These are phyloP conservation scores for Cancer borealis DNA, from an alignment of 2,888 invertebrate species.

Conservation along the genomic window DNA sequence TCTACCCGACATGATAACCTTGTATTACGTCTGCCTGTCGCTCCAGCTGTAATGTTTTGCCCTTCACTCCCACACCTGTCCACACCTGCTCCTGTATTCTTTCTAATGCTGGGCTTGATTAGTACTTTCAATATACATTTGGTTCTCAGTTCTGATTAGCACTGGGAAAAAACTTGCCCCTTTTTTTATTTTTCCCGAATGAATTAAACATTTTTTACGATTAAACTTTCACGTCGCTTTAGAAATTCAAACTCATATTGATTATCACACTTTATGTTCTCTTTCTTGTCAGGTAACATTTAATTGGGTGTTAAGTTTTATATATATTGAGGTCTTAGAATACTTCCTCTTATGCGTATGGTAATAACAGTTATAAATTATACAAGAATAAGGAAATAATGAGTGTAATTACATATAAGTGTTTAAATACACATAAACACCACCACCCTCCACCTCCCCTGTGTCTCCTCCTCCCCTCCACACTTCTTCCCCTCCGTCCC, in stretches of 20 bases:
- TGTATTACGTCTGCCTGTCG: background rate
- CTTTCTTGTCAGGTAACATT: background rate
- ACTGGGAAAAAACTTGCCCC: background rate
- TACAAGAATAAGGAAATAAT: background rate
- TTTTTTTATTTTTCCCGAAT: background rate
- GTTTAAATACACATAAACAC: conserved; percentile 1
- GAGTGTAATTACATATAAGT: background rate
- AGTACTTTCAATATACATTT: background rate
- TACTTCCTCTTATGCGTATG: background rate
- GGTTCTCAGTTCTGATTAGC: background rate
- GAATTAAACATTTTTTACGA: background rate
- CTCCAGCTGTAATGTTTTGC: background rate
- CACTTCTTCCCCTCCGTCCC: background rate
- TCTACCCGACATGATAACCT: no score
- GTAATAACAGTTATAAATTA: background rate
- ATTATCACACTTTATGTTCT: no score
- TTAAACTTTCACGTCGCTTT: no score
- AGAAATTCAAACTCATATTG: background rate
- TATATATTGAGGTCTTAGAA: background rate
- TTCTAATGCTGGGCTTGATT: no score
- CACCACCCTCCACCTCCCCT: background rate
- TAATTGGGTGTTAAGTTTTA: background rate
- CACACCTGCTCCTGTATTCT: no score
- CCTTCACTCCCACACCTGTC: background rate
- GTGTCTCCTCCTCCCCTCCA: background rate